Base-by-base conservation (phyloP, 2,888 invertebrate genomes). In the Magallana nippona region DNA sequence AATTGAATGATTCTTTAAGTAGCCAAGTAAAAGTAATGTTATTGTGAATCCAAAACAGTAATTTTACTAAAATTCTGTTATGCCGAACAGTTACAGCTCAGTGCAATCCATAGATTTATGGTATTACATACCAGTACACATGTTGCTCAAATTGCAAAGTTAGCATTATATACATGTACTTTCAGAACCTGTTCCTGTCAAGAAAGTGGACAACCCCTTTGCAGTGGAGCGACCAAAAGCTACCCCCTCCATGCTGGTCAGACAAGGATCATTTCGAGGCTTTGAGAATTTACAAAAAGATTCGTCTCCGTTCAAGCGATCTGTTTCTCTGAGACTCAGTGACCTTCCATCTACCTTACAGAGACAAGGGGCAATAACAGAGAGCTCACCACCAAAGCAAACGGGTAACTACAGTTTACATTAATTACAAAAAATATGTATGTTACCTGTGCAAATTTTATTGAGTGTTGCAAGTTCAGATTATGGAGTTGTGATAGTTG, bases 281-380 rank as follows among this genome's bases (percentile, higher is more conserved):
- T 97, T 98, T 94, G 90, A 92, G 32, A 94, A 94, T 83, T 91
- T 94, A 57, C 92, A 92, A 71, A 93, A 94, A 80, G 89, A 88
- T 2, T 92, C 93, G 1, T 94, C 94, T 11, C 94, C 99, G 97
- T 86, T 99, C 98, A 99, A 99, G 95, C 96, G 99, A 78, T 98
- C 99, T 94, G 96, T 98, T 95, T 99, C 98, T 87, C 96, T 99
- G 89, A 96, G 98, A 87, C 96, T 98, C 91, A 97, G 97, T 94
- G 98, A 99, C 95, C 96, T 99, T 94, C 98, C 99, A 85, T 98
- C 98, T 92, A 98, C 98, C 94, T 95, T 98, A 91, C 98, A 98
- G 95, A 96, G 99, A 90, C 95, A 95, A 91, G 93, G 92, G 86
- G 92, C 92, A 78, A 78, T 84, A 17, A 78, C 79, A 10, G 86